These are phyloP conservation scores for Conus ventricosus DNA, from an alignment of 1,140 invertebrate species.

Conservation along the genomic window DNA sequence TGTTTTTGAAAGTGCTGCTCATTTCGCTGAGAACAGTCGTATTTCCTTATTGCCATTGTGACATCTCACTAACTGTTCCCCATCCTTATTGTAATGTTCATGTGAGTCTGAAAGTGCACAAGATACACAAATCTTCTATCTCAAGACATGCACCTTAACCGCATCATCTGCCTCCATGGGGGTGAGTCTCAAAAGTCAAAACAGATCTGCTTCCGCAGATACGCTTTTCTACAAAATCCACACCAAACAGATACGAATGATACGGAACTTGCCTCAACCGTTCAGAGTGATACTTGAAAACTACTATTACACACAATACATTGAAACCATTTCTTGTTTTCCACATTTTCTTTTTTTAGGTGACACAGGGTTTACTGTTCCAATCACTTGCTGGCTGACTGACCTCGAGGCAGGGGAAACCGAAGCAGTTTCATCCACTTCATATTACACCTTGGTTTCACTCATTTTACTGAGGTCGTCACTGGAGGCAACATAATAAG, in stretches of 20 bases:
- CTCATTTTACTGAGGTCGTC: not conserved
- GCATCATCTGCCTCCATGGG: not conserved
- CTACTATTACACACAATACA: not conserved
- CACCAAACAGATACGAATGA: slow-evolving; percentile 4
- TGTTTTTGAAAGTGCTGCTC: not conserved
- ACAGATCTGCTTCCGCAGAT: not conserved
- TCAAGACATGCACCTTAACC: not conserved
- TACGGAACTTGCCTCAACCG: not conserved
- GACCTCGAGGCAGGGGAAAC: not conserved
- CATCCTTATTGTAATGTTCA: not conserved
- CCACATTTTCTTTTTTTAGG: not conserved
- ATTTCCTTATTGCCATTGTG: slow-evolving; percentile 1
- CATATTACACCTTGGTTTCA: not conserved
- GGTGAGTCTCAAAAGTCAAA: not conserved
- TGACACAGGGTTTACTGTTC: not conserved
- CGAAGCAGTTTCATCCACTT: not conserved
- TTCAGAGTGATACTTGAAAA: not conserved
- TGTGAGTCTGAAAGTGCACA: not conserved
- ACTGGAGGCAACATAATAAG: not conserved
- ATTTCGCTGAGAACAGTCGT: not conserved
- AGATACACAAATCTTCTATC: not conserved
- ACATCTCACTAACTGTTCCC: not conserved
- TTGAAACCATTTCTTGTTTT: not conserved
- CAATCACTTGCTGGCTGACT: not conserved
- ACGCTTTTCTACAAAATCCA: slow-evolving; percentile 14